A percentile compares a stretch with the other conserved stretches of the same genome.
phyloP scores from a whole-genome alignment of 2,797 vertebrate species.

The Arnoldichthys spilopterus region DNA sequence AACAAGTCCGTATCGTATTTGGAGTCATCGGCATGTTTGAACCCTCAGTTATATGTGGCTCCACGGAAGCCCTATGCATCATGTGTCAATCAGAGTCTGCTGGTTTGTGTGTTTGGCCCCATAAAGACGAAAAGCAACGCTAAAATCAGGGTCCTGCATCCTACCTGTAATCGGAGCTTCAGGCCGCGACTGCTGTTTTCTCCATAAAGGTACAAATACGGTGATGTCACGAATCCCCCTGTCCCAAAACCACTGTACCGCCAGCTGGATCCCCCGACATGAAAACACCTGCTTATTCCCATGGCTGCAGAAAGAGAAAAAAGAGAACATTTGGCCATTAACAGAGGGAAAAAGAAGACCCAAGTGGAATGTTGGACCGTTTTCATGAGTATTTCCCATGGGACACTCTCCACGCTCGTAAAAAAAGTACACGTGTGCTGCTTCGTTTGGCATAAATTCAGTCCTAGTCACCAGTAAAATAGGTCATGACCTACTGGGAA shows the following conservation, averaged over 20 bases:
- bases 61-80: not conserved
- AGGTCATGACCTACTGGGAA: not conserved
- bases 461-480: not conserved
- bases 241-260: constrained; percentile 94
- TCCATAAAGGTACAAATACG: constrained; percentile 95
- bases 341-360: not conserved
- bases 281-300: constrained; percentile 98
- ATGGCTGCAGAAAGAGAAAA: constrained; percentile 77
- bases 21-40: no score
- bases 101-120: no score
- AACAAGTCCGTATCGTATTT: no score
- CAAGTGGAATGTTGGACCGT: not conserved
- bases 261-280: constrained; percentile 93
- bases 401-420: not conserved
- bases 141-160: not conserved
- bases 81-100: no score
- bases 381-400: not conserved
- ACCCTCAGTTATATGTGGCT: not conserved
- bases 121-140: no score
- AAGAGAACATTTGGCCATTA: constrained; percentile 1
- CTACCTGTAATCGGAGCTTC: constrained; percentile 94
- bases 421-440: not conserved
- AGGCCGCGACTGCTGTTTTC: constrained; percentile 94
- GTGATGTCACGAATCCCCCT: constrained; percentile 91
- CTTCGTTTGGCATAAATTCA: not conserved